A percentile compares a stretch with the other conserved stretches of the same genome.
phyloP scores from a whole-genome alignment of 2,113 vertebrate genomes.

The Oryzias javanicus region DNA sequence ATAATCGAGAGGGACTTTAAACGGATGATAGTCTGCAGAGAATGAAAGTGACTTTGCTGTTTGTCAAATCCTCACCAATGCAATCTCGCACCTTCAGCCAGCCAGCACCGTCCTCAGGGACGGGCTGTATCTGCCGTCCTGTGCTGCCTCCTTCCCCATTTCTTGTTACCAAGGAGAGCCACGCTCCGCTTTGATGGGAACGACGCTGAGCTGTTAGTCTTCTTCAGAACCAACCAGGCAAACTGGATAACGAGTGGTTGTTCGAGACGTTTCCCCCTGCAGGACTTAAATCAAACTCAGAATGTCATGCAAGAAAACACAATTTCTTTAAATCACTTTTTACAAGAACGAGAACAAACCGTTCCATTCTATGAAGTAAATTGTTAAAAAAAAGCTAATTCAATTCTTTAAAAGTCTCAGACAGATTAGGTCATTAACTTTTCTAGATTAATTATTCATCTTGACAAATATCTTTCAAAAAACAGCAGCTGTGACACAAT shows the following conservation, averaged over 20 bases:
- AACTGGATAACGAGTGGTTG: conserved; percentile 21
- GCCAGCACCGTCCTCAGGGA: conserved; percentile 14
- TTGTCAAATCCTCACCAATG: conserved; percentile 14
- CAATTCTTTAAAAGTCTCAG: too few species aligned
- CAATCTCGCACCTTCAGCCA: conserved; percentile 28
- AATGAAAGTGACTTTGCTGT: conserved; percentile 25
- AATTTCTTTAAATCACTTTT: conserved; percentile 10
- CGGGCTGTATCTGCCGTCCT: conserved; percentile 15
- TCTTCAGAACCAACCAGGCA: conserved; percentile 17
- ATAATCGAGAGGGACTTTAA: background rate
- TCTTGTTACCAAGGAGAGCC: conserved; percentile 50
- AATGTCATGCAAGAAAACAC: background rate
- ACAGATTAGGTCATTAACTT: conserved; percentile 45
- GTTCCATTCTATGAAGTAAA: conserved; percentile 17
- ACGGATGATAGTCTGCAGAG: conserved; percentile 32
- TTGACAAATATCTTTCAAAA: conserved; percentile 45
- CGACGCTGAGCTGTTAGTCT: conserved; percentile 16
- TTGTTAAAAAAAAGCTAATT: too few species aligned
- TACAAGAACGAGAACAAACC: conserved; percentile 1
- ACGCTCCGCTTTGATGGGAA: conserved; percentile 23
- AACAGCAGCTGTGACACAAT: conserved; percentile 49
- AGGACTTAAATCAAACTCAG: conserved; percentile 1
- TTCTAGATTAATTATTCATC: conserved; percentile 58
- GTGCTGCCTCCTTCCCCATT: conserved; percentile 19
- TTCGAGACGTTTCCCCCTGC: conserved; percentile 8